Percentiles rank a stretch among this genome's conserved stretches.
These are phyloP conservation scores for Euproctis similis DNA, from an alignment of 2,888 invertebrate genomes.

Conservation along the genomic window DNA sequence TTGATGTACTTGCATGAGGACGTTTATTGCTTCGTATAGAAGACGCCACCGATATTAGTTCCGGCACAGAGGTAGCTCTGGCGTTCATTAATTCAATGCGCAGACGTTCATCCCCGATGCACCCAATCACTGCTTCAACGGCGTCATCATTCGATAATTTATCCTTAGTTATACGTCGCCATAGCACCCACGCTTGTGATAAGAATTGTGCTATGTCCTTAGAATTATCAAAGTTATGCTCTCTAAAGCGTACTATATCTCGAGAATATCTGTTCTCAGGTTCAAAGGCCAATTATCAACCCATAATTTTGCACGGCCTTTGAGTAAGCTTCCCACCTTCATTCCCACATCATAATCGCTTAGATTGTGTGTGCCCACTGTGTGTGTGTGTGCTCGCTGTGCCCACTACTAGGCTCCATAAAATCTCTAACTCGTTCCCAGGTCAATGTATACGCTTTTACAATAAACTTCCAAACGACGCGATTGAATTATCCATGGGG, in stretches of 20 bases:
- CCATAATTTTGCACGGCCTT: no score
- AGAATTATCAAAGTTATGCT: constrained; percentile 19
- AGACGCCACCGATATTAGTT: constrained; percentile 1
- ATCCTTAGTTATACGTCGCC: constrained; percentile 23
- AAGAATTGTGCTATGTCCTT: constrained; percentile 25
- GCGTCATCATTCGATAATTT: constrained; percentile 16
- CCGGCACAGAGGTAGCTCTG: constrained; percentile 6
- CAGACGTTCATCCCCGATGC: constrained; percentile 20
- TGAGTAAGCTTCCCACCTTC: no score
- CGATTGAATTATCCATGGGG: no score
- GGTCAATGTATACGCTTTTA: no score
- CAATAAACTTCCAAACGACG: no score
- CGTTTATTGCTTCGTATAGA: no score
- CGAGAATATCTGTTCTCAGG: constrained; percentile 19
- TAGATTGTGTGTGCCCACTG: no score
- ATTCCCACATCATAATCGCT: no score
- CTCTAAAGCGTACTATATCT: constrained; percentile 20
- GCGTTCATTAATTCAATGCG: constrained; percentile 22
- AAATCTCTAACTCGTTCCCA: no score
- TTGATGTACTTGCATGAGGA: background rate
- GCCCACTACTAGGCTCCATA: no score
- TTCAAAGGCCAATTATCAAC: no score
- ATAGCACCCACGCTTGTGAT: constrained; percentile 23
- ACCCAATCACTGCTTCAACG: constrained; percentile 28
- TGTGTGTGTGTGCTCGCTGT: no score